Evolutionary conservation across 2,888 invertebrate genomes (phyloP).

Genomic region (Steinernema carpocapsae): DNA sequence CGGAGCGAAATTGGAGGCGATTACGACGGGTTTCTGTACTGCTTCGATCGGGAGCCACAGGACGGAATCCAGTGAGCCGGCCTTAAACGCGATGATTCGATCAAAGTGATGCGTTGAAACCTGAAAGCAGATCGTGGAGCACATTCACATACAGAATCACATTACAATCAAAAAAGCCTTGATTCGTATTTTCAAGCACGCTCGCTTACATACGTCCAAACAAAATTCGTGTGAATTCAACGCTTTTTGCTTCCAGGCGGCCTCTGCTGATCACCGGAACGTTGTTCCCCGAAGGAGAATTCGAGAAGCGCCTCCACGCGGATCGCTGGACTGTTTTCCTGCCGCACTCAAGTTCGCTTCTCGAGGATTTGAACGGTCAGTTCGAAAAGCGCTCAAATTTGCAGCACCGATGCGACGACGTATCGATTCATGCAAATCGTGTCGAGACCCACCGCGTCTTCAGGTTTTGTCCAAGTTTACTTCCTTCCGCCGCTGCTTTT

Average conservation of each 20-base stretch:
- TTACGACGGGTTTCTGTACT: slow-evolving; percentile 32
- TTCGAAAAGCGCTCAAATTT: neutral
- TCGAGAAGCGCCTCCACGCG: slow-evolving; percentile 28
- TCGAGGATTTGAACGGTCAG: slow-evolving; percentile 36
- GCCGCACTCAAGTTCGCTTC: slow-evolving; percentile 22
- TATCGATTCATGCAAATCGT: neutral
- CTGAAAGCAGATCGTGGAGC: no score
- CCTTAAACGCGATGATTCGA: neutral
- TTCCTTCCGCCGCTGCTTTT: slow-evolving; percentile 24
- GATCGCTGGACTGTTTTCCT: slow-evolving; percentile 37
- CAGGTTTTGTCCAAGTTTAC: slow-evolving; percentile 21
- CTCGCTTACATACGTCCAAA: no score
- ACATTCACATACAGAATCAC: no score
- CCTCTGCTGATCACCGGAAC: slow-evolving; percentile 28
- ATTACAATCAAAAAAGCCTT: no score
- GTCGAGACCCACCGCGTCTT: neutral
- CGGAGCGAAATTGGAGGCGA: slow-evolving; percentile 24
- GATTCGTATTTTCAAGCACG: no score
- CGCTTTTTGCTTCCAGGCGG: neutral
- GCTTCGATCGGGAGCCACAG: neutral
- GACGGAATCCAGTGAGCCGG: slow-evolving; percentile 13
- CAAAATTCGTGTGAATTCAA: no score
- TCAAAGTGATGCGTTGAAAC: neutral
- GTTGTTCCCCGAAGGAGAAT: slow-evolving; percentile 23
- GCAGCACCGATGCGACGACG: neutral